phyloP scores from a whole-genome alignment of 2,888 invertebrate genomes.

The Luperina testacea region DNA sequence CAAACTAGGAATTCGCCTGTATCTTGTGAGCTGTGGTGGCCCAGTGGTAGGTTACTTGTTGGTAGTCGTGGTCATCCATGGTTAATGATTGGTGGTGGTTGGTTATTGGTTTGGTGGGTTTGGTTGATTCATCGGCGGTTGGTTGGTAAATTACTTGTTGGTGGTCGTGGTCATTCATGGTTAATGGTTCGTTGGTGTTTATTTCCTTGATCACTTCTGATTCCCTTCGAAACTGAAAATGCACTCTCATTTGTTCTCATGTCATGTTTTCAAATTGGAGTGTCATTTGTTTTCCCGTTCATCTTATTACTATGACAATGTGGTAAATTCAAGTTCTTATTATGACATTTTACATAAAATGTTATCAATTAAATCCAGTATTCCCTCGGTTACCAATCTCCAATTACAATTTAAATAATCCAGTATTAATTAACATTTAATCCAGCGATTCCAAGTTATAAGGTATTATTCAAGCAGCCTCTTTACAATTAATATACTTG shows the following conservation, averaged over 20 bases:
- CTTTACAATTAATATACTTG: conserved; percentile 21
- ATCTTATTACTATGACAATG: background rate
- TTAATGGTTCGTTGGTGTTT: background rate
- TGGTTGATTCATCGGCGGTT: too few species aligned
- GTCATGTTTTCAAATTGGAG: background rate
- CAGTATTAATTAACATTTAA: conserved; percentile 27
- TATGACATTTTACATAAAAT: background rate
- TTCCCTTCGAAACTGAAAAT: background rate
- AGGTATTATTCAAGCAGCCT: conserved; percentile 14
- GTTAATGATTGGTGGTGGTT: too few species aligned
- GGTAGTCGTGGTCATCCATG: too few species aligned
- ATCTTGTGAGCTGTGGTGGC: too few species aligned
- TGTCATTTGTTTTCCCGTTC: background rate
- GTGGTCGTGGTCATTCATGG: too few species aligned
- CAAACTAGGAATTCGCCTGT: background rate
- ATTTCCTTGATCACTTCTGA: background rate
- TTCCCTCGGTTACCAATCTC: background rate
- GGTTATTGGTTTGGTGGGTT: too few species aligned
- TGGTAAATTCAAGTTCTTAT: background rate
- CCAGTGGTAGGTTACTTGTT: too few species aligned
- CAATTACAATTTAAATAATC: conserved; percentile 25
- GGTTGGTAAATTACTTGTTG: too few species aligned
- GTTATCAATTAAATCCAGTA: background rate
- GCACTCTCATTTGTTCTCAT: background rate
- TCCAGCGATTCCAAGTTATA: conserved; percentile 8